phyloP scores from a whole-genome alignment of 2,888 invertebrate genomes.

The Cataglyphis livida region DNA sequence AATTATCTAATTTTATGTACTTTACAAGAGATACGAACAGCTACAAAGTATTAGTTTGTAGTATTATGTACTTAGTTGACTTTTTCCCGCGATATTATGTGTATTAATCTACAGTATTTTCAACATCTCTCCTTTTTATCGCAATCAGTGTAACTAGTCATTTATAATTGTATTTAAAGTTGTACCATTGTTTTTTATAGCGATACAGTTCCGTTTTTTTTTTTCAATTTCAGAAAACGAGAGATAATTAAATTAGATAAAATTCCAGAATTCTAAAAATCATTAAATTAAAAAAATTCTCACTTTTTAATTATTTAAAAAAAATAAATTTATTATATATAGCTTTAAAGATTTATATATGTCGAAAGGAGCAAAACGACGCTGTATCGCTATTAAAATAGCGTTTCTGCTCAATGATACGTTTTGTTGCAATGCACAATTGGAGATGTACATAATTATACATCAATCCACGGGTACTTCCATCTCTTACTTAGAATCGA shows the following conservation, averaged over 20 bases:
- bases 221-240: not conserved
- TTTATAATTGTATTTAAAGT: constrained; percentile 44
- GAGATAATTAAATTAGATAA: not conserved
- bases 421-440: constrained; percentile 49
- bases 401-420: constrained; percentile 49
- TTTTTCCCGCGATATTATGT: constrained; percentile 13
- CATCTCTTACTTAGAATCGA: constrained; percentile 16
- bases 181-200: constrained; percentile 41
- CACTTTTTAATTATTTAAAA: not conserved
- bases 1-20: constrained; percentile 42
- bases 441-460: constrained; percentile 38
- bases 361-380: constrained; percentile 15
- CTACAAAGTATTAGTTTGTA: constrained; percentile 43
- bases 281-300: not conserved
- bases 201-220: constrained; percentile 23
- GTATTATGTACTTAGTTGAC: constrained; percentile 35
- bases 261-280: not conserved
- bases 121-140: constrained; percentile 32
- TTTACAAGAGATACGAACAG: constrained; percentile 28
- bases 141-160: constrained; percentile 53
- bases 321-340: not conserved
- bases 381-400: constrained; percentile 26
- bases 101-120: constrained; percentile 42
- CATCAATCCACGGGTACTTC: constrained; percentile 31
- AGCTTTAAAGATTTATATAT: not conserved